Evolutionary conservation across 2,888 invertebrate genomes (phyloP), one percentile per base, ranked within the genome.

Genomic region (Orgyia antiqua): DNA sequence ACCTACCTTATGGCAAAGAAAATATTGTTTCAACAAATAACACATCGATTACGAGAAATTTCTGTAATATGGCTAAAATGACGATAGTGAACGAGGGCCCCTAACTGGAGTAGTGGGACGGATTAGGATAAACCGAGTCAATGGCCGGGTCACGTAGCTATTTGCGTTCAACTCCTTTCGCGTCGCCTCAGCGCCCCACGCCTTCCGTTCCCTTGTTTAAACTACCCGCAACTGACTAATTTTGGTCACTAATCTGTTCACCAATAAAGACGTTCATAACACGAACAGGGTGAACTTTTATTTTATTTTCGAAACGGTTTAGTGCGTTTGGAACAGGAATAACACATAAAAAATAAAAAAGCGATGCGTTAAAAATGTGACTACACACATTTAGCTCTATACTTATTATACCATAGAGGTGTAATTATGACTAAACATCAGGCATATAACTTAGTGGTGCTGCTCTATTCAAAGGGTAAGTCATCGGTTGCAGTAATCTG

Each of bases 91-190:
- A 54, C 56, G 54, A 58, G 61, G 58, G 59, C 58, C 52, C 62
- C 69, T 71, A 86, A 79, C 65, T 84, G 72, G 84, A 86, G 78
- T 84, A 86, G 84, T 86, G 70, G 84, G 82, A 74, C 84, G 82
- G 83, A 77, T 86, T 82, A 84, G 84, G 83, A 82, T 76, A 78
- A 82, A 76, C 74, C 77, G 76, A 84, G 84, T 86, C 86, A 84
- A 84, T 71, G 86, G 82, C 86, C 86, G 86, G 84, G 84, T 84
- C 84, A 83, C 73, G 67, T 63, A 64, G 76, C 77, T 84, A 84
- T 86, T 84, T 86, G 70, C 68, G 80, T 78, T 66, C 69, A 53
- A 65, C 68, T 67, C 63, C 65, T 64, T 60, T 63, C 60, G 55
- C 60, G 56, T 45, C 62, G 58, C 62, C 55, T 43, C 58, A 4